Conservation (phyloP, 2,888 invertebrate genomes). For the Standfussiana lucernea region DNA sequence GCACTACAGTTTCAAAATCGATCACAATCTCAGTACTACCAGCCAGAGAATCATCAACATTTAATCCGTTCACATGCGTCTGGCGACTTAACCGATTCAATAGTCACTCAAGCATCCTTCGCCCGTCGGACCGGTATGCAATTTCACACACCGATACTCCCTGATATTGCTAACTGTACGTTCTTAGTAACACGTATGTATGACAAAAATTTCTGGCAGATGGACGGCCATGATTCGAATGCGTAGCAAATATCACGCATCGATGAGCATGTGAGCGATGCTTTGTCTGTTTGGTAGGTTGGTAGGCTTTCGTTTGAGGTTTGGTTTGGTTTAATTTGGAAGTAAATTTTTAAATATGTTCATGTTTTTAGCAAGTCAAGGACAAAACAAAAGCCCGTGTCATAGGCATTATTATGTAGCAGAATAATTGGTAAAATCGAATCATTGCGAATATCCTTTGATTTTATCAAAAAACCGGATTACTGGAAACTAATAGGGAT, state of each 20-base stretch:
- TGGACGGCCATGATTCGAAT: conserved; percentile 63
- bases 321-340: neutral
- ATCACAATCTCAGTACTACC: conserved; percentile 29
- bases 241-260: conserved; percentile 60
- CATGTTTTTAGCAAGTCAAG: neutral
- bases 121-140: conserved; percentile 76
- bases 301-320: neutral
- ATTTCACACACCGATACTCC: conserved; percentile 82
- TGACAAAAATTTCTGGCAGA: conserved; percentile 72
- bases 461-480: neutral
- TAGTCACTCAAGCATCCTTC: conserved; percentile 68
- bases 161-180: conserved; percentile 80
- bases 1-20: neutral
- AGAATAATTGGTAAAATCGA: neutral
- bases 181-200: conserved; percentile 71
- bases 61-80: conserved; percentile 57
- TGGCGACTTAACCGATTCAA: conserved; percentile 67
- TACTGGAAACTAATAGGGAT: neutral
- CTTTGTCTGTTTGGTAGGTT: conserved; percentile 28
- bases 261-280: conserved; percentile 50
- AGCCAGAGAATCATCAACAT: conserved; percentile 51
- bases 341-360: neutral
- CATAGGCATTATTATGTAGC: neutral
- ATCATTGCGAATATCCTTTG: neutral
- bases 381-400: neutral